Evolutionary conservation across 2,113 vertebrate genomes (phyloP), one percentile per base, ranked within the genome.

Genomic region (Calidris pugnax): DNA sequence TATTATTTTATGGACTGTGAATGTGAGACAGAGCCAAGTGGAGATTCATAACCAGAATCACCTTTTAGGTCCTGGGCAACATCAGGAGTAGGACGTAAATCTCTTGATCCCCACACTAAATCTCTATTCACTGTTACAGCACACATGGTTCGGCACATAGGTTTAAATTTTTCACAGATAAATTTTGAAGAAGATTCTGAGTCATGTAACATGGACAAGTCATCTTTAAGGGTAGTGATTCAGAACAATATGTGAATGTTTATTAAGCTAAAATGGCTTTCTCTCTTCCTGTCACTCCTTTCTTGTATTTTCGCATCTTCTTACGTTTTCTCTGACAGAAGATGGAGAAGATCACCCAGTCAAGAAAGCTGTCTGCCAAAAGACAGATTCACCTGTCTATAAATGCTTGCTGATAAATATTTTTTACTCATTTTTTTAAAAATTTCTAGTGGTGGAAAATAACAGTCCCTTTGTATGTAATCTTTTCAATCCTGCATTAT

Each of bases 341-440:
- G 28, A 63, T 24, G 75, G 35, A 64, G 43, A 62, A 68, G 12
- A 92, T 85, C 35, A 83, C 2, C 21, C 35, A 83, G 48, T 88
- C 53, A 76, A 56, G 48, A 85, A 79, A 89, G 7, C 16, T 78
- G 20, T 67, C 80, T 84, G 47, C 76, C 47, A 60, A 82, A 89
- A 72, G 32, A 8, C 21, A 85, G 23, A 48, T 78, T 89, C 30
- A 72, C 35, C 33, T 79, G 27, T 84, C 73, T 77, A 28, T 72
- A 91, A 91, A 82, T 18, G 20, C 19, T 85, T 87, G 26, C 39
- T 75, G 57, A 79, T 76, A 79, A 85, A 79, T 76, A 82, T 73
- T 92, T 76, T 32, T 84, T 27, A 30, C 7, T n/a, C 3, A n/a
- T 63, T 56, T 68, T 59, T 30, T 3, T 6, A 41, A 64, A 37